Evolutionary conservation across 92 coral and sea anemone species (phyloP).

Genomic region (Porites evermanni): DNA sequence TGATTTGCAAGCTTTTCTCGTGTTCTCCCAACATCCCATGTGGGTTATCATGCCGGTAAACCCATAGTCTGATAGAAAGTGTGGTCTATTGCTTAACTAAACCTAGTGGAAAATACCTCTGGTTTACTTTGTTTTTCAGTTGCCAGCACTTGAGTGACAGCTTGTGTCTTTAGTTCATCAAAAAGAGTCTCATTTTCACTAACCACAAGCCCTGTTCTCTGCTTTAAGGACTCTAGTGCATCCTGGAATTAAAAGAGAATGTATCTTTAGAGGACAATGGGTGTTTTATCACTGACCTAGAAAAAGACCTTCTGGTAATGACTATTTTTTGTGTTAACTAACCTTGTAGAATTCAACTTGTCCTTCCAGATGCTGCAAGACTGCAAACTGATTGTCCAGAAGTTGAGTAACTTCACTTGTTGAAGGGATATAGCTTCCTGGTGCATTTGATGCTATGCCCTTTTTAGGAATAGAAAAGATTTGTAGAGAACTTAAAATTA

Average conservation of each 20-base stretch:
- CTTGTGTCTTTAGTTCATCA: slow-evolving; percentile 79
- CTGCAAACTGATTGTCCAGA: slow-evolving; percentile 76
- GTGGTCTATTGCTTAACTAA: too few species aligned
- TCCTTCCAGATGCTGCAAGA: slow-evolving; percentile 80
- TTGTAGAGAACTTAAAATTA: too few species aligned
- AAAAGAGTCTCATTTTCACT: slow-evolving; percentile 86
- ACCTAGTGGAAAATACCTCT: background rate
- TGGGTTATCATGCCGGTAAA: too few species aligned
- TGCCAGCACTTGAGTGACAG: slow-evolving; percentile 66
- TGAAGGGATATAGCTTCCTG: slow-evolving; percentile 47
- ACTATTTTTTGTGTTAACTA: background rate
- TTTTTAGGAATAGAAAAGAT: background rate
- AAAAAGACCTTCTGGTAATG: too few species aligned
- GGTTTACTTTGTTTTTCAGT: slow-evolving; percentile 24
- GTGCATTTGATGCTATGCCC: background rate
- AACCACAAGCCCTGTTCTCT: slow-evolving; percentile 82
- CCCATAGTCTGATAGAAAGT: too few species aligned
- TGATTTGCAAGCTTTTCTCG: too few species aligned
- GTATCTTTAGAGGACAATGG: too few species aligned
- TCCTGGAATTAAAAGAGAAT: slow-evolving; percentile 54
- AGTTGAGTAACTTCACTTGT: slow-evolving; percentile 80
- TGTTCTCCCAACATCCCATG: too few species aligned
- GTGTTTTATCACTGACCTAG: too few species aligned
- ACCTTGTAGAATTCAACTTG: slow-evolving; percentile 95
- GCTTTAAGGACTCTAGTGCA: slow-evolving; percentile 72